Evolutionary conservation across 2,888 invertebrate species (phyloP), one percentile per base, ranked within the genome.

Genomic region (Quadriops clusia): DNA sequence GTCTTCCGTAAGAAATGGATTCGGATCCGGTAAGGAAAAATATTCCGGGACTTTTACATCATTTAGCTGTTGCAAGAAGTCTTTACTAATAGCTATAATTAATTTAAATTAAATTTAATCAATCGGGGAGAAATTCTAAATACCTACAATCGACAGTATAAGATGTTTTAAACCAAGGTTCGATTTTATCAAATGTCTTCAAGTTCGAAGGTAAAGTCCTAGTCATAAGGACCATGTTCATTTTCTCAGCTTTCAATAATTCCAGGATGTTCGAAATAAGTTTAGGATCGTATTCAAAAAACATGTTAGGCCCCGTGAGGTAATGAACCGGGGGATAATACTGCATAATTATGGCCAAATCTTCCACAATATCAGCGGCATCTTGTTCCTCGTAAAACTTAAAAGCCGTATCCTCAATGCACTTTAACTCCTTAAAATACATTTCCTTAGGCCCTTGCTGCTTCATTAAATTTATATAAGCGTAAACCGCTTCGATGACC

Each of bases 151-250:
- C 60, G 30, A 68, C 69, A 17, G 68, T 67, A 53, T 85, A 91
- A 41, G 77, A 74, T 0, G 86, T 86, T 27, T 78, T 74, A 58
- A 86, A 90, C 89, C 89, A 91, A 34, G 74, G 70, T 56, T 90
- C 89, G 9, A 65, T 63, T 43, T 72, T 62, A 44, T 81, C 70
- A 46, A 77, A 82, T 1, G 56, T 48, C n/a, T 10, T 63, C 50
- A n/a, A 16, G 30, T 3, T 23, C 15, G 2, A n/a, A n/a, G 63
- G 53, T 47, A 74, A 70, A 24, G 68, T 68, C 47, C 75, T 74
- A 5, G 77, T 73, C n/a, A 71, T 56, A 13, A 85, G 57, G 58
- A 81, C 73, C 7, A 85, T 69, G 51, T 82, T 82, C 16, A 76
- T 76, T 10, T 66, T 70, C 28, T 77, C 71, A 0, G 80, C 74